Evolutionary conservation across 2,888 invertebrate species (phyloP).

Genomic region (Hyles lineata): DNA sequence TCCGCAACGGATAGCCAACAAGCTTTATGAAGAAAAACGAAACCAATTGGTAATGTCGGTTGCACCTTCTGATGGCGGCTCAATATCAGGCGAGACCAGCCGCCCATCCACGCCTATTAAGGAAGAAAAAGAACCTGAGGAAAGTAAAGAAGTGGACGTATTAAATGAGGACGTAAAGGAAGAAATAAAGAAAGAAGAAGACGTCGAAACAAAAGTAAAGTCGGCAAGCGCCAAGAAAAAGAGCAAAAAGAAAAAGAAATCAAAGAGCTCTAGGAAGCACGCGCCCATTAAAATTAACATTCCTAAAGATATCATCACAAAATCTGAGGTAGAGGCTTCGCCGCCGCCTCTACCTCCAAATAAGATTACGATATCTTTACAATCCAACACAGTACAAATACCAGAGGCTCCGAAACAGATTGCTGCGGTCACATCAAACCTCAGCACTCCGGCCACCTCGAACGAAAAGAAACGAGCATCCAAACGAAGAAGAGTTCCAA

Average conservation of each 20-base stretch:
- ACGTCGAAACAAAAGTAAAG: conserved; percentile 79
- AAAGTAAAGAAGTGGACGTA: conserved; percentile 74
- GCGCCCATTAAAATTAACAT: conserved; percentile 86
- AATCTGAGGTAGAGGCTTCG: conserved; percentile 59
- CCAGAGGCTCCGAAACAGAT: conserved; percentile 64
- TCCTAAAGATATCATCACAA: conserved; percentile 79
- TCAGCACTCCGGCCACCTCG: conserved; percentile 55
- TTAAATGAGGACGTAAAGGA: conserved; percentile 79
- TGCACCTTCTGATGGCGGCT: conserved; percentile 85
- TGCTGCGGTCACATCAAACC: conserved; percentile 43
- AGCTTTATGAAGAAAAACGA: conserved; percentile 90
- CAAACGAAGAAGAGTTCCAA: conserved; percentile 92
- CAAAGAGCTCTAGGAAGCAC: conserved; percentile 73
- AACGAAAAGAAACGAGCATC: conserved; percentile 89
- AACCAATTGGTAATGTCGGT: conserved; percentile 87
- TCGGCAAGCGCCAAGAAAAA: conserved; percentile 86
- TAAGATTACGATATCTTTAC: conserved; percentile 80
- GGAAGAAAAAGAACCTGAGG: conserved; percentile 52
- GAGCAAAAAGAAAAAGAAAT: conserved; percentile 87
- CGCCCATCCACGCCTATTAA: conserved; percentile 87
- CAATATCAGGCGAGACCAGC: conserved; percentile 85
- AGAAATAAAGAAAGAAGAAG: conserved; percentile 69
- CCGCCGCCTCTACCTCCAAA: conserved; percentile 64
- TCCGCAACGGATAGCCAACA: conserved; percentile 90
- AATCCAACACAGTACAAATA: conserved; percentile 80